phyloP scores from a whole-genome alignment of 2,113 vertebrate genomes.

The Delphinus delphis region DNA sequence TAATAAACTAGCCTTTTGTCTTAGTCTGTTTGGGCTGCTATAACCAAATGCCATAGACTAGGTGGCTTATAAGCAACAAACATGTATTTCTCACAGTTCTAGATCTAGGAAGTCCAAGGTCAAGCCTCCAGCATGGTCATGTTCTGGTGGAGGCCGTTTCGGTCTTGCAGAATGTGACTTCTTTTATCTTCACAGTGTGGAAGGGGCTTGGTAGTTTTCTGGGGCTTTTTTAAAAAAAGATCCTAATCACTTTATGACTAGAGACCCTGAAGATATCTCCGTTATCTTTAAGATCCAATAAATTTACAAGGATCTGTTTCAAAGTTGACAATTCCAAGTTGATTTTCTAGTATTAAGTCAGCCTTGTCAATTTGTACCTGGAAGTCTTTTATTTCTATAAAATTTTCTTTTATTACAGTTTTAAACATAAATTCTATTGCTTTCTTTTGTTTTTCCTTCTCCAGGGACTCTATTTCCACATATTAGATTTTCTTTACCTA shows the following conservation, averaged over 20 bases:
- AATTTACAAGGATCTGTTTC: background rate
- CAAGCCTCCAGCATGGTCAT: background rate
- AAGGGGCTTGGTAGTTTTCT: background rate
- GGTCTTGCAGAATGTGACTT: background rate
- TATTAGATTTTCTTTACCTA: background rate
- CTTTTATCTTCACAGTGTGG: background rate
- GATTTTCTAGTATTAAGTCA: background rate
- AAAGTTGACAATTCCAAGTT: background rate
- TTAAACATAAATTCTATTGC: background rate
- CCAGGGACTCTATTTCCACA: background rate
- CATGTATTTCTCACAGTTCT: background rate
- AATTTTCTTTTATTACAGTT: background rate
- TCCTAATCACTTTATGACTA: background rate
- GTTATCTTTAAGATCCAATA: conserved; percentile 1
- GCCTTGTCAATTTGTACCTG: background rate
- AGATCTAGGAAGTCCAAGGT: background rate
- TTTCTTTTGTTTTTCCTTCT: background rate
- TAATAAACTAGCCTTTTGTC: background rate
- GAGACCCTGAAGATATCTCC: background rate
- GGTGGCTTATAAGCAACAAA: background rate
- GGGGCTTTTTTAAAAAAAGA: background rate
- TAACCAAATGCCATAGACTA: background rate
- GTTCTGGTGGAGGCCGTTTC: background rate
- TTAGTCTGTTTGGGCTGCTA: background rate
- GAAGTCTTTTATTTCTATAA: background rate